A percentile compares a stretch with the other conserved stretches of the same genome.
Evolutionary conservation across 2,113 vertebrate species (phyloP).

Genomic region (Tichodroma muraria): DNA sequence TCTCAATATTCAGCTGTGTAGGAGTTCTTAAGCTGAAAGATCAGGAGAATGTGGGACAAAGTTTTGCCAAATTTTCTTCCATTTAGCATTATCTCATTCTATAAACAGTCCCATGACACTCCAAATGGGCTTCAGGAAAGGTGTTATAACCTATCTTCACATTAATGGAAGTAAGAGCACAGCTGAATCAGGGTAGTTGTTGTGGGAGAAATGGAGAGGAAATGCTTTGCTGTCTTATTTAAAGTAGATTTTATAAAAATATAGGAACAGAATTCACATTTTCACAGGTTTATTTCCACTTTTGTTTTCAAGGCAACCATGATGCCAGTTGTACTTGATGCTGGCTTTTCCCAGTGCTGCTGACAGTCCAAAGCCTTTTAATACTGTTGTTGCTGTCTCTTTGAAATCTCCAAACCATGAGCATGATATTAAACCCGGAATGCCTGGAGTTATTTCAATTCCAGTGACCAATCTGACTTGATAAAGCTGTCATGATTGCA

Average conservation of each 20-base stretch:
- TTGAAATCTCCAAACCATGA: neutral
- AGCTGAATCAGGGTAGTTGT: neutral
- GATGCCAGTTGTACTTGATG: neutral
- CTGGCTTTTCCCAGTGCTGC: neutral
- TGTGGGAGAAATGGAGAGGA: neutral
- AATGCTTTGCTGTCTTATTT: neutral
- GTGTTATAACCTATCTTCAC: neutral
- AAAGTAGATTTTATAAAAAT: neutral
- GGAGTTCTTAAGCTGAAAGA: neutral
- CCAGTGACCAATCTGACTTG: neutral
- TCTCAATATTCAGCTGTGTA: neutral
- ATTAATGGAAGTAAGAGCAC: neutral
- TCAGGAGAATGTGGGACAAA: neutral
- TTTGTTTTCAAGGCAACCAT: neutral
- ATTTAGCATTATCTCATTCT: neutral
- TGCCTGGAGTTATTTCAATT: neutral
- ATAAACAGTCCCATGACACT: neutral
- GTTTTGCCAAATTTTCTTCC: neutral
- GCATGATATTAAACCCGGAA: neutral
- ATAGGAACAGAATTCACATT: neutral
- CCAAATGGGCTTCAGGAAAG: neutral
- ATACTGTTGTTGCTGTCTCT: neutral
- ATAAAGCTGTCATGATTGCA: neutral
- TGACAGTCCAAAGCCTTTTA: neutral
- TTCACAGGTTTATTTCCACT: neutral